Evolutionary conservation across 2,113 vertebrate genomes (phyloP).

Genomic region (Ariopsis seemanni): DNA sequence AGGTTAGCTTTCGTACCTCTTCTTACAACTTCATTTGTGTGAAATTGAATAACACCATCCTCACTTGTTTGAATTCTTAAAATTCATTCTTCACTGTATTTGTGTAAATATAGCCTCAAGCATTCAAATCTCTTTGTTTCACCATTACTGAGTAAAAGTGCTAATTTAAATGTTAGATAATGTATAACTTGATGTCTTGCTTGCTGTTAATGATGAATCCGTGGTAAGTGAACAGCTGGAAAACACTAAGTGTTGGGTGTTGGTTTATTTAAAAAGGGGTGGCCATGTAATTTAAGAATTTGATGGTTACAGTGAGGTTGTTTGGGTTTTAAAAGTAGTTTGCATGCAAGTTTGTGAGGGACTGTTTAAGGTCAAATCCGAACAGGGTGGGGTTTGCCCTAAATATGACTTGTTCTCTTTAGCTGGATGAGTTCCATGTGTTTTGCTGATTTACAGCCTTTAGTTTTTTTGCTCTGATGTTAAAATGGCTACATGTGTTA

Average conservation of each 20-base stretch:
- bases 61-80: not conserved
- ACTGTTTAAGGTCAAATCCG: slow-evolving; percentile 39
- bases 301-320: slow-evolving; percentile 44
- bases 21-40: not conserved
- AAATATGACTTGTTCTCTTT: not conserved
- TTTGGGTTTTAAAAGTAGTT: slow-evolving; percentile 35
- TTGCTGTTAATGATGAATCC: not conserved
- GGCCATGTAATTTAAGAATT: slow-evolving; percentile 31
- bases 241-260: slow-evolving; percentile 21
- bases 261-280: slow-evolving; percentile 3
- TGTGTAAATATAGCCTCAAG: not conserved
- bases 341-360: not conserved
- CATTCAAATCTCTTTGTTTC: not conserved
- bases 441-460: not conserved
- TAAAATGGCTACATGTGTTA: not conserved
- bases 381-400: slow-evolving; percentile 5
- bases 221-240: slow-evolving; percentile 1
- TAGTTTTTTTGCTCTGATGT: not conserved
- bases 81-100: not conserved
- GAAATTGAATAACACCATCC: not conserved
- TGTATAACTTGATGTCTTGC: not conserved
- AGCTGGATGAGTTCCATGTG: slow-evolving; percentile 1
- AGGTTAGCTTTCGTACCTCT: not conserved
- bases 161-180: not conserved
- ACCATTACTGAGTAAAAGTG: not conserved